Conservation (phyloP, 2,888 invertebrate species). For the Scaptomyza flava region DNA sequence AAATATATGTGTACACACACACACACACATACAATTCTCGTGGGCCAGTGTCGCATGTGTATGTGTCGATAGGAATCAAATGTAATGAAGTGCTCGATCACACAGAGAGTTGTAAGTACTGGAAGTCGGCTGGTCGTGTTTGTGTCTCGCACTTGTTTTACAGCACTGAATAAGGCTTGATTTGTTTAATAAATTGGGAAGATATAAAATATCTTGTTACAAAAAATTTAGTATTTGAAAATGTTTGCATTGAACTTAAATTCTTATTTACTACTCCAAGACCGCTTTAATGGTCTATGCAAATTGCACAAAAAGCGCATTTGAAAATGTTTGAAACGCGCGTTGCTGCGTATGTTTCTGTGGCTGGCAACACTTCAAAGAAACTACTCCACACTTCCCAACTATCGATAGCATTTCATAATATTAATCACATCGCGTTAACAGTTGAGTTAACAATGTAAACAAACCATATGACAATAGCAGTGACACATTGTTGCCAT, state of each 20-base stretch:
- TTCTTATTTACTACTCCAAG: too few relatives aligned
- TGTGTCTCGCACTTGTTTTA: neutral
- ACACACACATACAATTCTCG: neutral
- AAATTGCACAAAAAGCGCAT: neutral
- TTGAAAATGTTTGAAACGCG: neutral
- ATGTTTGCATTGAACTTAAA: neutral
- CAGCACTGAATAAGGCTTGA: neutral
- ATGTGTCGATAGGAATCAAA: neutral
- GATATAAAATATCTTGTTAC: neutral
- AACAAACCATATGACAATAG: too few relatives aligned
- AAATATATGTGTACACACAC: neutral
- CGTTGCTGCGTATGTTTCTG: neutral
- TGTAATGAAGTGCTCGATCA: neutral
- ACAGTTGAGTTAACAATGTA: neutral
- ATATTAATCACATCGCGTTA: slow-evolving; percentile 3
- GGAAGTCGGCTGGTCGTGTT: neutral
- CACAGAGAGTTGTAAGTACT: neutral
- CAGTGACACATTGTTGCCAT: too few relatives aligned
- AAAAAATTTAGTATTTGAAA: neutral
- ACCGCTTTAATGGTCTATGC: neutral
- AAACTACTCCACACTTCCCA: slow-evolving; percentile 1
- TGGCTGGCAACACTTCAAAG: neutral
- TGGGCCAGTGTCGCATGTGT: neutral
- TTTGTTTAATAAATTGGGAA: neutral
- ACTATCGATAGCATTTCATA: neutral